Percentiles rank a stretch among this genome's conserved stretches.
Evolutionary conservation across 2,888 invertebrate genomes (phyloP).

Genomic region (Metallyticus violacea): DNA sequence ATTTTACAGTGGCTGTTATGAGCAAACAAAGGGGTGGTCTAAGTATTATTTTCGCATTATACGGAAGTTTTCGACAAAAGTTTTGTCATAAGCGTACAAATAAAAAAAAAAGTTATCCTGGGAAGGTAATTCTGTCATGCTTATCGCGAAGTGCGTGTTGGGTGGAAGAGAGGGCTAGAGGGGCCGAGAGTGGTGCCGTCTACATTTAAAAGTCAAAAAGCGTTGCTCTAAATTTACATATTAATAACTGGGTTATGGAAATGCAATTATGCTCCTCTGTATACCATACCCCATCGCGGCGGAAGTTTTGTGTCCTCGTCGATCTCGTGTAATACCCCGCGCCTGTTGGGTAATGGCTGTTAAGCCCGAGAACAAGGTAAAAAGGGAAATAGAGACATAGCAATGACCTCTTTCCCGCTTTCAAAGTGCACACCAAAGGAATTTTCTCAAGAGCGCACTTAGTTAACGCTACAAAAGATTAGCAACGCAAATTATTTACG

Average conservation of each 20-base stretch:
- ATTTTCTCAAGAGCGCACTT: not conserved
- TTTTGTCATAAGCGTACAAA: not conserved
- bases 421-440: not conserved
- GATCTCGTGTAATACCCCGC: not conserved
- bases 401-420: not conserved
- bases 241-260: conserved; percentile 50
- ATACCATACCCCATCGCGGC: not conserved
- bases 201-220: conserved; percentile 45
- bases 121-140: not conserved
- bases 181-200: conserved; percentile 33
- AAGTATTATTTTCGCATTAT: conserved; percentile 5
- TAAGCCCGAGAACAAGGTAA: not conserved
- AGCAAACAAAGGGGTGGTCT: not conserved
- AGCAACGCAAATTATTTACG: too few species aligned
- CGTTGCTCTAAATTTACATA: conserved; percentile 46
- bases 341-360: not conserved
- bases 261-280: conserved; percentile 45
- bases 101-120: not conserved
- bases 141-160: not conserved
- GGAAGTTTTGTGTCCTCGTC: not conserved
- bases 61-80: not conserved
- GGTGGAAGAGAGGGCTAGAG: not conserved
- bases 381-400: not conserved
- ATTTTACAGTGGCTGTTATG: not conserved
- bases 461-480: too few species aligned